Evolutionary conservation across 2,888 invertebrate genomes (phyloP).

Genomic region (Conchocele bisecta): DNA sequence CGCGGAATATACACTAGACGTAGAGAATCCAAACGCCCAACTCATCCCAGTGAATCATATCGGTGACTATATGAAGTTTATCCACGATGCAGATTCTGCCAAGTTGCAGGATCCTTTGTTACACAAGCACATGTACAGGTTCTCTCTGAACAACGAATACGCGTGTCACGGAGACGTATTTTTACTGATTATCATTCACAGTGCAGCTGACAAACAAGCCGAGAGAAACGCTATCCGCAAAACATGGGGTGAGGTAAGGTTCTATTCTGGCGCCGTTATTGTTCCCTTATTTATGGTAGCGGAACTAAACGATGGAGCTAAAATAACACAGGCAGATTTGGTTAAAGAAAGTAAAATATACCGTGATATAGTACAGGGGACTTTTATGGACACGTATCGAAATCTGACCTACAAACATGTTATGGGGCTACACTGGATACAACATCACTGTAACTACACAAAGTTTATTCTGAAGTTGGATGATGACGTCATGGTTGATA

Average conservation of each 20-base stretch:
- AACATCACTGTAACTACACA: slow-evolving; percentile 74
- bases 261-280: slow-evolving; percentile 32
- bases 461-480: slow-evolving; percentile 79
- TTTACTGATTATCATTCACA: slow-evolving; percentile 57
- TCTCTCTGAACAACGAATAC: slow-evolving; percentile 36
- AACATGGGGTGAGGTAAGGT: slow-evolving; percentile 61
- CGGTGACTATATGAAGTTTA: slow-evolving; percentile 4
- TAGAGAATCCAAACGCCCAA: no score
- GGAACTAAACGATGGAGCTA: slow-evolving; percentile 11
- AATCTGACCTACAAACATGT: slow-evolving; percentile 81
- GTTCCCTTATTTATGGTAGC: slow-evolving; percentile 60
- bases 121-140: slow-evolving; percentile 47
- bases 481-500: slow-evolving; percentile 81
- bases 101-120: slow-evolving; percentile 13
- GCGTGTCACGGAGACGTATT: slow-evolving; percentile 50
- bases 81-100: neutral
- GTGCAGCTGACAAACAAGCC: slow-evolving; percentile 47
- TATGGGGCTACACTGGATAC: slow-evolving; percentile 75
- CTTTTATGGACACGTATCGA: slow-evolving; percentile 79
- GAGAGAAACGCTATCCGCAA: slow-evolving; percentile 59
- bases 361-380: slow-evolving; percentile 69
- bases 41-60: no score
- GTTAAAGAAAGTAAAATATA: slow-evolving; percentile 44
- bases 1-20: no score
- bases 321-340: slow-evolving; percentile 37